These are phyloP conservation scores for Vireo altiloquus DNA, from an alignment of 2,113 vertebrate species.

Conservation along the genomic window DNA sequence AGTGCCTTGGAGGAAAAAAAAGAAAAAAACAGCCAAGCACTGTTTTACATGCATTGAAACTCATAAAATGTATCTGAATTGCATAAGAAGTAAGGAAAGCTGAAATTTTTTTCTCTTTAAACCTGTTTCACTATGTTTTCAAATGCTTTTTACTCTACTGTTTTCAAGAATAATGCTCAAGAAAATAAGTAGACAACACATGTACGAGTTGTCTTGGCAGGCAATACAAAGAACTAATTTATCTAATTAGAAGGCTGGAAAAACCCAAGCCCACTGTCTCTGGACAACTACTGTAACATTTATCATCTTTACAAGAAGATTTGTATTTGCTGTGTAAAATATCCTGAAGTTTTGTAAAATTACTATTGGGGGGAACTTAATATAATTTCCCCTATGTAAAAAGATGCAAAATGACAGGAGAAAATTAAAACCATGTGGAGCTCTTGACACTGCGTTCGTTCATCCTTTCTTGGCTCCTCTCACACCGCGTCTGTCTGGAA, in stretches of 20 bases:
- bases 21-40: neutral
- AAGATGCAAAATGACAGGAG: neutral
- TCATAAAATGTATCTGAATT: neutral
- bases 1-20: neutral
- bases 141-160: neutral
- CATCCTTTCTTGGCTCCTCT: neutral
- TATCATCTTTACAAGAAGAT: neutral
- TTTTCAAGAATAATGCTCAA: neutral
- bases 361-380: neutral
- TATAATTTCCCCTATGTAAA: neutral
- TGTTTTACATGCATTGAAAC: neutral
- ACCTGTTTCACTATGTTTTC: neutral
- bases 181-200: neutral
- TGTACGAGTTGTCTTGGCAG: neutral
- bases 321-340: neutral
- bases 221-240: neutral
- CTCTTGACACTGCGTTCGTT: neutral
- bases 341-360: rapidly evolving
- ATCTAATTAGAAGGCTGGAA: neutral
- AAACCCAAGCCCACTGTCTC: neutral
- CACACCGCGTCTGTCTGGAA: neutral
- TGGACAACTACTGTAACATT: neutral
- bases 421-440: neutral
- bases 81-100: neutral
- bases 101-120: neutral